These are phyloP conservation scores for Salvelinus sp. DNA, from an alignment of 2,113 vertebrate species.

Conservation along the genomic window DNA sequence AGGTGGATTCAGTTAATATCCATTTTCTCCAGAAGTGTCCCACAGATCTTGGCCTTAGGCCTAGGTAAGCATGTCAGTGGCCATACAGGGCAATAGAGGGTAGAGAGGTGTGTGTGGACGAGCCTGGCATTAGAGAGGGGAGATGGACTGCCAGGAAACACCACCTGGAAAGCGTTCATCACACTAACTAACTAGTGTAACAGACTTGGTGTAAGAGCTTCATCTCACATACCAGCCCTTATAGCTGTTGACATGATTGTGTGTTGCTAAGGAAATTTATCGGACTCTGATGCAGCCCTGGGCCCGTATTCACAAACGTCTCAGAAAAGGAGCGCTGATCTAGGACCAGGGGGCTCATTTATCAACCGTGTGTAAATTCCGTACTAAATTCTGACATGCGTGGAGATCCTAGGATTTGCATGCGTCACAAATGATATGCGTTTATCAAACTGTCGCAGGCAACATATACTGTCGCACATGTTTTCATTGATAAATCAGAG, in stretches of 20 bases:
- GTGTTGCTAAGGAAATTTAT: neutral
- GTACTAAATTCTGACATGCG: too few relatives aligned
- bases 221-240: neutral
- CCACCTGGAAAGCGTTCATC: neutral
- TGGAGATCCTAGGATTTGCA: too few relatives aligned
- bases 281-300: too few relatives aligned
- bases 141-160: neutral
- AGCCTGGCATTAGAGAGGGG: neutral
- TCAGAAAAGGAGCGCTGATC: too few relatives aligned
- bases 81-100: too few relatives aligned
- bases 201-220: neutral
- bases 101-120: neutral
- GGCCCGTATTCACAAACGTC: too few relatives aligned
- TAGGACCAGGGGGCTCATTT: too few relatives aligned
- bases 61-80: neutral
- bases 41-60: constrained; percentile 4
- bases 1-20: neutral
- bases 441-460: too few relatives aligned
- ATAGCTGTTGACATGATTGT: neutral
- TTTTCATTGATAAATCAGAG: too few relatives aligned
- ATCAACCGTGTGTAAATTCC: too few relatives aligned
- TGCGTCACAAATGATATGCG: too few relatives aligned
- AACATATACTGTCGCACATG: too few relatives aligned
- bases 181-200: neutral
- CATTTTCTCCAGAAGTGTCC: constrained; percentile 7